Evolutionary conservation across 1,140 invertebrate species (phyloP).

Genomic region (Araneus ventricosus): DNA sequence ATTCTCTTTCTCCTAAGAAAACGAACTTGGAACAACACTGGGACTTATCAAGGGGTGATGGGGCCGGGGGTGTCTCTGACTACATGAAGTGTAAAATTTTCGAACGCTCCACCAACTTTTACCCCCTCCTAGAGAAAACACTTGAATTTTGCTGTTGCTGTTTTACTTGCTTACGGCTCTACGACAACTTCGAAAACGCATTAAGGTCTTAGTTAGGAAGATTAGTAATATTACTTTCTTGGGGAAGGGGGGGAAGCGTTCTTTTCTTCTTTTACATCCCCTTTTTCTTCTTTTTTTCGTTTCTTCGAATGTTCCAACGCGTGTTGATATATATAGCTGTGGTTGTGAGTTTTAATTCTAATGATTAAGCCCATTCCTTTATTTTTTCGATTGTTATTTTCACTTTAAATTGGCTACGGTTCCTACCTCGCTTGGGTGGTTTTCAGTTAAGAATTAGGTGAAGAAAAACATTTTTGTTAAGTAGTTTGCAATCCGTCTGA

Average conservation of each 20-base stretch:
- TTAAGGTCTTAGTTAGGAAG: slow-evolving; percentile 62
- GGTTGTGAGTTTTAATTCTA: slow-evolving; percentile 51
- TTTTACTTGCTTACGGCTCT: slow-evolving; percentile 43
- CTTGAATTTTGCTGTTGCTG: slow-evolving; percentile 38
- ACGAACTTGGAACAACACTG: slow-evolving; percentile 61
- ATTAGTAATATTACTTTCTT: slow-evolving; percentile 70
- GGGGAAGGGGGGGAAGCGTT: background rate
- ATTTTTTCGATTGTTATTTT: slow-evolving; percentile 38
- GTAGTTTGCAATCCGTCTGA: slow-evolving; percentile 35
- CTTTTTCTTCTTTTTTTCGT: slow-evolving; percentile 21
- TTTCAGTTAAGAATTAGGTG: background rate
- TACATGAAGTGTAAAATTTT: slow-evolving; percentile 66
- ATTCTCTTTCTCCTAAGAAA: slow-evolving; percentile 66
- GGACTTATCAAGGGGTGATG: background rate
- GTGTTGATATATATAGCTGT: slow-evolving; percentile 29
- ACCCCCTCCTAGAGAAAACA: slow-evolving; percentile 53
- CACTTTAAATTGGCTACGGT: background rate
- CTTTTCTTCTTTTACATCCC: background rate
- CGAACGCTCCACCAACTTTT: slow-evolving; percentile 61
- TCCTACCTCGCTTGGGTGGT: background rate
- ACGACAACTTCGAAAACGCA: slow-evolving; percentile 37
- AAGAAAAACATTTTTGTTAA: slow-evolving; percentile 59
- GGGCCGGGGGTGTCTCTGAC: slow-evolving; percentile 16
- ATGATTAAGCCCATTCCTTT: background rate
- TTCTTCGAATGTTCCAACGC: background rate